Evolutionary conservation across 2,797 vertebrate species (phyloP).

Genomic region (Smutsia gigantea): DNA sequence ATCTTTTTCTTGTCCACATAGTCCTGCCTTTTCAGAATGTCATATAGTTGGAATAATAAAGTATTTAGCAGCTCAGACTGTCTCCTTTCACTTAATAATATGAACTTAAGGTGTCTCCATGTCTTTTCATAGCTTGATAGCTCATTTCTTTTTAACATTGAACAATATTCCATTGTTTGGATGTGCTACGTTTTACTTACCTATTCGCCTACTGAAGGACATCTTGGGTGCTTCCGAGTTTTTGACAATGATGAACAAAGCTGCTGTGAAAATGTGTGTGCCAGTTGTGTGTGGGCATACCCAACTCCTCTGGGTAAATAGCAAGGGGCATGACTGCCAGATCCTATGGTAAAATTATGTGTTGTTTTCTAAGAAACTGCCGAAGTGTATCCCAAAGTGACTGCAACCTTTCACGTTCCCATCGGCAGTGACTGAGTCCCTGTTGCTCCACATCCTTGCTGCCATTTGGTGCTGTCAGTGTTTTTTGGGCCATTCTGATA

Average conservation of each 20-base stretch:
- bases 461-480: neutral
- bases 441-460: neutral
- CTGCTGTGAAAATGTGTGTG: neutral
- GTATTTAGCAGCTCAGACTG: neutral
- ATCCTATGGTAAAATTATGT: neutral
- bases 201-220: neutral
- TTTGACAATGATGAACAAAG: neutral
- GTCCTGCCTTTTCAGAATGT: neutral
- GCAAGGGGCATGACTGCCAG: neutral
- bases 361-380: neutral
- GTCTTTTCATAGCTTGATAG: neutral
- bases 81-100: neutral
- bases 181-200: neutral
- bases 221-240: neutral
- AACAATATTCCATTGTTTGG: neutral
- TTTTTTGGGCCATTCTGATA: neutral
- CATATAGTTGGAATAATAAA: neutral
- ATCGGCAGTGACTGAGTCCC: neutral
- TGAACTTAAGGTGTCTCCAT: neutral
- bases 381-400: neutral
- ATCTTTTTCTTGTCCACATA: neutral
- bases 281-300: neutral
- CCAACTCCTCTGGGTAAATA: neutral
- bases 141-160: neutral
- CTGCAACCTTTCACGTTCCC: neutral